Evolutionary conservation across 2,113 vertebrate species (phyloP), one percentile per base, ranked within the genome.

Genomic region (Porphyrio hochstetteri): DNA sequence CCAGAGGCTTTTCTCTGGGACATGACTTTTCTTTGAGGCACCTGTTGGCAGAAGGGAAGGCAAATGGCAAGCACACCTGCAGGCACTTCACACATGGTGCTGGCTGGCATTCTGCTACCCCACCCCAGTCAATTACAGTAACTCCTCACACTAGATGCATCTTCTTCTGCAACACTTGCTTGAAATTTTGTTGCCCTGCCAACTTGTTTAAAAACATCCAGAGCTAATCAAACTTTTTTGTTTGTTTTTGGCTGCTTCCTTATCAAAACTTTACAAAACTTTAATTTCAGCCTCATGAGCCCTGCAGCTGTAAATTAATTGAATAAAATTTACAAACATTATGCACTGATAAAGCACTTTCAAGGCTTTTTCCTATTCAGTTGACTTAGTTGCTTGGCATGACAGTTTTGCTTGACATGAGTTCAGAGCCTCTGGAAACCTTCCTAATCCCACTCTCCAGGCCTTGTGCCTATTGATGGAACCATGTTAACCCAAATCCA

Each of bases 301-400:
- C 97, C 96, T 92, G 90, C 96, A 97, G 97, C 97, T 97, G 96
- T 96, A 98, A 98, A 98, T 98, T 97, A 98, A 98, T 75, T 97
- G 98, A 97, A 98, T 98, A 95, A 97, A 97, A 98, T 97, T 98
- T 97, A 97, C 95, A 98, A 98, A 96, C 95, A 98, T 98, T 97
- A 98, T 63, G 68, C 88, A 79, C 53, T 65, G 93, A 97, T 96
- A 97, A 95, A 97, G 78, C 88, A 93, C 46, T 95, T 97, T 76
- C 90, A 87, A 94, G 86, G 74, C 88, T 97, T 97, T 95, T 95
- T 95, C 85, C 91, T 90, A 38, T 92, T 96, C 96, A 91, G 91
- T 91, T 96, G 97, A 96, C 94, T 96, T 96, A 96, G 94, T 91
- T 95, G 88, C 92, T 94, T 96, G 76, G 96, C 95, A 91, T 52